Evolutionary conservation across 2,797 vertebrate species (phyloP).

Genomic region (Gallinago stenura): DNA sequence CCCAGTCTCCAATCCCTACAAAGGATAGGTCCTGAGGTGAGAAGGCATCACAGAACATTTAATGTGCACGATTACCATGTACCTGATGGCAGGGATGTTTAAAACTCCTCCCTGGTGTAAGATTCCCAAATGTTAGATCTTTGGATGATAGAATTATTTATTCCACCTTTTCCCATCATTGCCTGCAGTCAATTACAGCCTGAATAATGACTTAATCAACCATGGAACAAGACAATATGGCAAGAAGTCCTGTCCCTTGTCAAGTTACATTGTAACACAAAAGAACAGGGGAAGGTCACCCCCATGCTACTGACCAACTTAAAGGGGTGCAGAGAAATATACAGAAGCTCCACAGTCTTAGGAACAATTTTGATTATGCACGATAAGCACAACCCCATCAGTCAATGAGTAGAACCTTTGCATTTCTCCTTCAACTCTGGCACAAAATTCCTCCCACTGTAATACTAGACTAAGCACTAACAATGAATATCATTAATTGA

Average conservation of each 20-base stretch:
- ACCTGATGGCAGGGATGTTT: neutral
- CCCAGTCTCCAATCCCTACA: neutral
- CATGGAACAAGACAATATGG: neutral
- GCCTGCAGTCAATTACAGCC: neutral
- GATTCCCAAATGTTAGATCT: neutral
- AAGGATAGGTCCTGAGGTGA: neutral
- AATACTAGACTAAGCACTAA: neutral
- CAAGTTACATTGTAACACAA: neutral
- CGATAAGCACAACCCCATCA: neutral
- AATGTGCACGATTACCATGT: fast-evolving
- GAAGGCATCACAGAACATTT: neutral
- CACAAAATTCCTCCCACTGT: neutral
- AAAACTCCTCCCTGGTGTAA: neutral
- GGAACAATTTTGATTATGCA: neutral
- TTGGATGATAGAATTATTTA: neutral
- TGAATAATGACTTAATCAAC: neutral
- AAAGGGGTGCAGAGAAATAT: neutral
- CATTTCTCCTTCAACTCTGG: neutral
- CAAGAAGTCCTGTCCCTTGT: neutral
- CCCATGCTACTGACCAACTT: neutral
- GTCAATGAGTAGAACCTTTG: neutral
- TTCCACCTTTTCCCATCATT: neutral
- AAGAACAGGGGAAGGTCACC: neutral
- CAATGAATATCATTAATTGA: conserved; percentile 26
- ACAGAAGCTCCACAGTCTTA: neutral